These are phyloP conservation scores for Cyprinodon diabolis DNA, from an alignment of 2,797 vertebrate species.

Conservation along the genomic window DNA sequence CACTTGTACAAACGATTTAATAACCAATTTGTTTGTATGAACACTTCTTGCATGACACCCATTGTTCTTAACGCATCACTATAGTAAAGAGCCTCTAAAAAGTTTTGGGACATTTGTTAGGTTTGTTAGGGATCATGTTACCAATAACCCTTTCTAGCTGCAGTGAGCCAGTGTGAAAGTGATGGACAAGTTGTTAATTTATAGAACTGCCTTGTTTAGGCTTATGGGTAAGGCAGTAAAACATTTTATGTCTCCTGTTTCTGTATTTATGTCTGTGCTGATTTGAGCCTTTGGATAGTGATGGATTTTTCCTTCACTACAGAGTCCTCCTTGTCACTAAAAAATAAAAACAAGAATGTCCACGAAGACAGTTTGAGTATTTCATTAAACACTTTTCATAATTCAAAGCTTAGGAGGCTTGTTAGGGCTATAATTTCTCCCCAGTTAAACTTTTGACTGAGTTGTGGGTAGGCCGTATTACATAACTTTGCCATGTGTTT, in stretches of 20 bases:
- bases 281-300: slow-evolving; percentile 35
- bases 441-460: no score
- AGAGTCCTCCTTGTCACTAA: slow-evolving; percentile 41
- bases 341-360: slow-evolving; percentile 58
- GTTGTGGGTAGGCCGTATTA: no score
- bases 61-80: no score
- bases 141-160: slow-evolving; percentile 9
- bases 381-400: neutral
- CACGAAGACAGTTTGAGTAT: slow-evolving; percentile 15
- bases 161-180: slow-evolving; percentile 43
- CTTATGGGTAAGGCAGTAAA: slow-evolving; percentile 54
- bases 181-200: slow-evolving; percentile 68
- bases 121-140: slow-evolving; percentile 27
- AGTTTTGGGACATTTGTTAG: slow-evolving; percentile 8
- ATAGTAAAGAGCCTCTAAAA: neutral
- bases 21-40: no score
- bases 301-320: slow-evolving; percentile 53
- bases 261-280: slow-evolving; percentile 31
- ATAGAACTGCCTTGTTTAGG: slow-evolving; percentile 37
- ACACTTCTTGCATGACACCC: no score
- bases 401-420: neutral
- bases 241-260: slow-evolving; percentile 36
- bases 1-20: no score
- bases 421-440: neutral
- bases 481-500: no score